Conservation (phyloP, 2,888 invertebrate genomes). For the Eupelmus urozonus region DNA sequence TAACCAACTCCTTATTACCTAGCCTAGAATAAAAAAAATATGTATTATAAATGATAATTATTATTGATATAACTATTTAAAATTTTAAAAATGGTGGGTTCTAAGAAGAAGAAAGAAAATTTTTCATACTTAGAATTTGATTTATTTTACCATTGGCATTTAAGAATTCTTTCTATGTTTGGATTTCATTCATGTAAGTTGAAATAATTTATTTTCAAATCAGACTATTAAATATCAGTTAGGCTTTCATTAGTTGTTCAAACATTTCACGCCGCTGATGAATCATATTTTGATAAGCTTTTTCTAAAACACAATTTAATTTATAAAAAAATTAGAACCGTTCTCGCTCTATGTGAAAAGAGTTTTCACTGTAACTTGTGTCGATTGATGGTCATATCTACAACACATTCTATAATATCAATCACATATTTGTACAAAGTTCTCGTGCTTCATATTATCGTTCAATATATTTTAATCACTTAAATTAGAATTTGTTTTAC, state of each 20-base stretch:
- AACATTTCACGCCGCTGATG: constrained; percentile 14
- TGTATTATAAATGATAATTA: background rate
- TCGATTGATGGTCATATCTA: constrained; percentile 32
- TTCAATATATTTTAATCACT: constrained; percentile 13
- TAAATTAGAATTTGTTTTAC: constrained; percentile 27
- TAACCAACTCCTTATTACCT: constrained; percentile 24
- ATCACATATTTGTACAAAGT: constrained; percentile 41
- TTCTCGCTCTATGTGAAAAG: constrained; percentile 28
- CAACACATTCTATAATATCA: constrained; percentile 32
- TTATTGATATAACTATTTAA: background rate
- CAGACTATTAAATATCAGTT: constrained; percentile 35
- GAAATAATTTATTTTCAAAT: constrained; percentile 48
- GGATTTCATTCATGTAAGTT: constrained; percentile 30
- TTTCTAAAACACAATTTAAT: constrained; percentile 18
- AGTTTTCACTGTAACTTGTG: constrained; percentile 6
- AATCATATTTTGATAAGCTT: constrained; percentile 27
- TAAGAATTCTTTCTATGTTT: constrained; percentile 40
- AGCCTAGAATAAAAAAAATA: no score
- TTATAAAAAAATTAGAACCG: constrained; percentile 17
- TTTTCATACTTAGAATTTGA: constrained; percentile 32
- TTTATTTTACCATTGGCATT: constrained; percentile 46
- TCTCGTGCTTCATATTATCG: constrained; percentile 21
- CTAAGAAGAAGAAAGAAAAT: constrained; percentile 14
- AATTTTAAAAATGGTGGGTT: background rate
- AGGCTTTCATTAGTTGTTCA: constrained; percentile 26